phyloP scores from a whole-genome alignment of 2,888 invertebrate genomes.

The Folsomia manolachei region DNA sequence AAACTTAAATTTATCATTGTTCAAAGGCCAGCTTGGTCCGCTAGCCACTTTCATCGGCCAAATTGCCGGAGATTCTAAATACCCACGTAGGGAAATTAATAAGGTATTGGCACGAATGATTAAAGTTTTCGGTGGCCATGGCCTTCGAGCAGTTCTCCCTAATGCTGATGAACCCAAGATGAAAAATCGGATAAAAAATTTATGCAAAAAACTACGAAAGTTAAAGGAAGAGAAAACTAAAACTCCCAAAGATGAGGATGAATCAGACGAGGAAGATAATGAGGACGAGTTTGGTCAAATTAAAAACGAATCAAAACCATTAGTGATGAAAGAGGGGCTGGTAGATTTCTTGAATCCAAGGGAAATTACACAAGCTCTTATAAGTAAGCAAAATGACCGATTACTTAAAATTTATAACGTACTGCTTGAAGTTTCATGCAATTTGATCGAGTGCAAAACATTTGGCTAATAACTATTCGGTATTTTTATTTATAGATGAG shows the following conservation, averaged over 20 bases:
- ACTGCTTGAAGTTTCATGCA: no score
- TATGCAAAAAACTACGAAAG: slow-evolving; percentile 46
- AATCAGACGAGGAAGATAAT: slow-evolving; percentile 24
- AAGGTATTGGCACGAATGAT: slow-evolving; percentile 48
- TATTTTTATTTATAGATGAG: slow-evolving; percentile 31
- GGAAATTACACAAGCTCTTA: slow-evolving; percentile 45
- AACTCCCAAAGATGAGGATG: slow-evolving; percentile 22
- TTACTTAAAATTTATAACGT: neutral
- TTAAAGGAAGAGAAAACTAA: slow-evolving; percentile 28
- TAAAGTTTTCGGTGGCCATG: slow-evolving; percentile 46
- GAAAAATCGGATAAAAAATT: slow-evolving; percentile 43
- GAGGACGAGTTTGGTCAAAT: slow-evolving; percentile 38
- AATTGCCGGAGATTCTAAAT: slow-evolving; percentile 34
- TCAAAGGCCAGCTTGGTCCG: slow-evolving; percentile 43
- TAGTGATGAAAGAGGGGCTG: slow-evolving; percentile 49
- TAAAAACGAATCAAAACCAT: slow-evolving; percentile 25
- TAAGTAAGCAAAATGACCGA: slow-evolving; percentile 38
- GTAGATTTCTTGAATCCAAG: slow-evolving; percentile 47
- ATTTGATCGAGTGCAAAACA: no score
- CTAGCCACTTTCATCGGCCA: slow-evolving; percentile 38
- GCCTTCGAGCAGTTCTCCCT: slow-evolving; percentile 45
- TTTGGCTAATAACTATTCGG: neutral
- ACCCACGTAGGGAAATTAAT: slow-evolving; percentile 43
- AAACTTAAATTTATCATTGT: slow-evolving; percentile 43
- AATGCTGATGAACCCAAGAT: slow-evolving; percentile 44